These are phyloP conservation scores for Phyllotis vaccarum DNA, from an alignment of 2,797 vertebrate species.

Conservation along the genomic window DNA sequence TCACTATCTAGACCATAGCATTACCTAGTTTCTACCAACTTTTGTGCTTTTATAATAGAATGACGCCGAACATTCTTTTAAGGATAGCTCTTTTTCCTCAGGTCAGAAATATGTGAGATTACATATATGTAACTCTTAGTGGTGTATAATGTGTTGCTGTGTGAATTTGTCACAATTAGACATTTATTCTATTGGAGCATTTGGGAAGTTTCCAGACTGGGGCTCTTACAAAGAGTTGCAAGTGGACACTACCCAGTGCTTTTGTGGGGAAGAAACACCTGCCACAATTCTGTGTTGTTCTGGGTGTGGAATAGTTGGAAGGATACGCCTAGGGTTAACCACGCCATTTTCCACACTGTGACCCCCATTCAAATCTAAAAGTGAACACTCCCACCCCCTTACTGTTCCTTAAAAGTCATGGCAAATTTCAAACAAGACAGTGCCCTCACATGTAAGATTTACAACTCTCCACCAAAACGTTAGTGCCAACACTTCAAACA, in stretches of 20 bases:
- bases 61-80: neutral
- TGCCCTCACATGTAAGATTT: conserved; percentile 36
- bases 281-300: neutral
- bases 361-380: neutral
- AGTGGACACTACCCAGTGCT: neutral
- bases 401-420: neutral
- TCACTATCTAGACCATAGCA: neutral
- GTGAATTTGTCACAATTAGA: neutral
- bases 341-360: neutral
- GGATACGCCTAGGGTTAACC: neutral
- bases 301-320: neutral
- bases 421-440: conserved; percentile 55
- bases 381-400: neutral
- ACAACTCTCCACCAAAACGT: conserved; percentile 59
- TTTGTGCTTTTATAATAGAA: neutral
- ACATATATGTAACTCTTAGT: neutral
- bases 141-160: neutral
- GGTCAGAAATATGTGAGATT: neutral
- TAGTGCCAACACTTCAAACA: conserved; percentile 50
- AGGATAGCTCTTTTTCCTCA: neutral
- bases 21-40: neutral
- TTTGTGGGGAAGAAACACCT: neutral
- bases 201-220: conserved; percentile 25
- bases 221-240: neutral
- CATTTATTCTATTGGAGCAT: neutral